phyloP scores from a whole-genome alignment of 1,140 invertebrate species.

The Nilaparvata lugens region DNA sequence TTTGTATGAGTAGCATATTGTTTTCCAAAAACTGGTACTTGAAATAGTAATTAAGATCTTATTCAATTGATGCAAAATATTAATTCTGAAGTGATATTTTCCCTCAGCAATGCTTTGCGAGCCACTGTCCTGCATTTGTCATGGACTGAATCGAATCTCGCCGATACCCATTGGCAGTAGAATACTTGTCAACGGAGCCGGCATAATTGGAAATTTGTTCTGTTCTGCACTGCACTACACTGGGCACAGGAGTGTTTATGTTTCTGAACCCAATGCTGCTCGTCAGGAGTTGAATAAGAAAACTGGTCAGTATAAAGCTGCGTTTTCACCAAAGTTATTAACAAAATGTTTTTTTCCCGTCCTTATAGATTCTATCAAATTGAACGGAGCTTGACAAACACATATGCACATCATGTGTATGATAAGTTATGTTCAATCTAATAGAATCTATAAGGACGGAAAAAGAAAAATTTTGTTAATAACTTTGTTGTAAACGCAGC shows the following conservation, averaged over 20 bases:
- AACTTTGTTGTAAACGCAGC: no score
- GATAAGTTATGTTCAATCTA: no score
- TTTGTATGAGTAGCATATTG: no score
- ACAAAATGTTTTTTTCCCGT: no score
- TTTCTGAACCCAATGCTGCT: constrained; percentile 49
- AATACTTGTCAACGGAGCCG: constrained; percentile 55
- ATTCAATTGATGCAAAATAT: neutral
- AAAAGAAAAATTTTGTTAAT: no score
- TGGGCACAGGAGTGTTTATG: constrained; percentile 52
- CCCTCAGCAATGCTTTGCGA: constrained; percentile 47
- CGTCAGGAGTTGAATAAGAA: constrained; percentile 48
- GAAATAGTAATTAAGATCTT: neutral
- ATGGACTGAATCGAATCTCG: constrained; percentile 49
- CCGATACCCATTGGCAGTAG: constrained; percentile 47
- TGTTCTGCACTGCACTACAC: constrained; percentile 49
- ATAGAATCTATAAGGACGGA: no score
- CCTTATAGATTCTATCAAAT: no score
- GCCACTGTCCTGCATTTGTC: constrained; percentile 55
- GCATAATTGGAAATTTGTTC: constrained; percentile 62
- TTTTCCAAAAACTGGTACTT: neutral
- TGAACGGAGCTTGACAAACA: no score
- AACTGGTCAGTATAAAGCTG: constrained; percentile 19
- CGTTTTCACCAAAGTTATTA: no score
- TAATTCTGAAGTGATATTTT: neutral
- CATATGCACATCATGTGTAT: no score